Conservation (phyloP, 2,113 vertebrate species). For the Amphilophus citrinellus region DNA sequence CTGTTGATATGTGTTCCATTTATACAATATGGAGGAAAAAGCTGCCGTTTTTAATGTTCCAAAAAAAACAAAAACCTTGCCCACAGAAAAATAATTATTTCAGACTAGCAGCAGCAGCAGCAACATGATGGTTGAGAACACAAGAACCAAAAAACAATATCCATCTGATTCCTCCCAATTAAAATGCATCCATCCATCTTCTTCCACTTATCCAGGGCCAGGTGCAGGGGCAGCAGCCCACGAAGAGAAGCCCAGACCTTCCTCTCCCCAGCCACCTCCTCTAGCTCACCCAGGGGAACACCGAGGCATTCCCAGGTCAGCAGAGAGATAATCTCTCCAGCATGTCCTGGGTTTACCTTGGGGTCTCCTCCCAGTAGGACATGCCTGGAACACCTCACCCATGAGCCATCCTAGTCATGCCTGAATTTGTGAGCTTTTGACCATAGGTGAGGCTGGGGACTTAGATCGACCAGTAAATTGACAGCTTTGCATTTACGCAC, state of each 20-base stretch:
- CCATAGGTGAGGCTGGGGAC: background rate
- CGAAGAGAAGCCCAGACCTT: background rate
- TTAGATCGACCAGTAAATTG: background rate
- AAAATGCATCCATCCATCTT: background rate
- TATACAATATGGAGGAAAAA: constrained; percentile 11
- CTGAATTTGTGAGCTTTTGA: background rate
- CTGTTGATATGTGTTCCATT: background rate
- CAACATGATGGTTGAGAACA: background rate
- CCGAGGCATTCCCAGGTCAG: no score
- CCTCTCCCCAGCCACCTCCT: background rate
- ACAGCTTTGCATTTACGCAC: background rate
- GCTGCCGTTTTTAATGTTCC: background rate
- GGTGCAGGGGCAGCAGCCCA: background rate
- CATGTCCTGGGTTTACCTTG: no score
- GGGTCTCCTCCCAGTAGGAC: no score
- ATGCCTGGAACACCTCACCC: background rate
- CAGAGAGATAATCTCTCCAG: no score
- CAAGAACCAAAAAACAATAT: background rate
- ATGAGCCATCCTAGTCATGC: background rate
- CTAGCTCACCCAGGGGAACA: no score
- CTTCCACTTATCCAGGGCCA: background rate
- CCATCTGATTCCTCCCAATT: background rate
- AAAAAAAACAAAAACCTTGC: background rate
- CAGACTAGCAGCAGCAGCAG: background rate
- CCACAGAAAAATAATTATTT: background rate